phyloP scores from a whole-genome alignment of 2,888 invertebrate genomes.

The Parnassius mnemosyne region DNA sequence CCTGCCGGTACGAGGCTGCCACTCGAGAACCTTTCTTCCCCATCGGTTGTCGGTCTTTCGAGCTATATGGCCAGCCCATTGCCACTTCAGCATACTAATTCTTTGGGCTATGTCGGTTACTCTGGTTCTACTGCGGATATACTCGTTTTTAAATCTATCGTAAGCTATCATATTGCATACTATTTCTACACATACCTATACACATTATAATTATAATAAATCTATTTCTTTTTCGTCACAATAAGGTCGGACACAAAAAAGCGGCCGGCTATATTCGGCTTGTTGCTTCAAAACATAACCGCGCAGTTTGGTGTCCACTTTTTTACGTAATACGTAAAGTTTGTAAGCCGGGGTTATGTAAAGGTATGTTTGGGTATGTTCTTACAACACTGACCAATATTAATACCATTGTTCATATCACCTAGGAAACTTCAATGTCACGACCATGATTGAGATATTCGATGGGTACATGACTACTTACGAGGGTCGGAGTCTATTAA shows the following conservation, averaged over 20 bases:
- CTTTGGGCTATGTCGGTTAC: too few relatives aligned
- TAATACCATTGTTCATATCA: constrained; percentile 46
- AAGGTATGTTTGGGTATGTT: constrained; percentile 36
- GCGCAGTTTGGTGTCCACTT: constrained; percentile 5
- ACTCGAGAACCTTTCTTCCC: too few relatives aligned
- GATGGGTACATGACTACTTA: constrained; percentile 53
- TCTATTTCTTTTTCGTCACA: constrained; percentile 6
- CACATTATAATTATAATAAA: too few relatives aligned
- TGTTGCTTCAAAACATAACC: constrained; percentile 7
- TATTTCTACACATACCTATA: too few relatives aligned
- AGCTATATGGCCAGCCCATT: too few relatives aligned
- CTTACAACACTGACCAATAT: constrained; percentile 44
- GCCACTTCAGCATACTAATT: too few relatives aligned
- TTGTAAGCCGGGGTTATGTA: constrained; percentile 53
- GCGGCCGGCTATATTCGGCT: constrained; percentile 4
- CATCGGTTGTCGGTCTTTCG: too few relatives aligned
- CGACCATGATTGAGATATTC: constrained; percentile 55
- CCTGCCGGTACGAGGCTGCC: too few relatives aligned
- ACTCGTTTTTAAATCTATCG: too few relatives aligned
- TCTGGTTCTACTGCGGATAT: too few relatives aligned
- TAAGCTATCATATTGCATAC: too few relatives aligned
- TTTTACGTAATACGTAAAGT: constrained; percentile 45
- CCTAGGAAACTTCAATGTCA: constrained; percentile 62
- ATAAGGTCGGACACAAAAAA: constrained; percentile 2
- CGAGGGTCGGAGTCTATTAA: constrained; percentile 46